Conservation (phyloP, 2,113 vertebrate genomes). For the Donacobius atricapilla region DNA sequence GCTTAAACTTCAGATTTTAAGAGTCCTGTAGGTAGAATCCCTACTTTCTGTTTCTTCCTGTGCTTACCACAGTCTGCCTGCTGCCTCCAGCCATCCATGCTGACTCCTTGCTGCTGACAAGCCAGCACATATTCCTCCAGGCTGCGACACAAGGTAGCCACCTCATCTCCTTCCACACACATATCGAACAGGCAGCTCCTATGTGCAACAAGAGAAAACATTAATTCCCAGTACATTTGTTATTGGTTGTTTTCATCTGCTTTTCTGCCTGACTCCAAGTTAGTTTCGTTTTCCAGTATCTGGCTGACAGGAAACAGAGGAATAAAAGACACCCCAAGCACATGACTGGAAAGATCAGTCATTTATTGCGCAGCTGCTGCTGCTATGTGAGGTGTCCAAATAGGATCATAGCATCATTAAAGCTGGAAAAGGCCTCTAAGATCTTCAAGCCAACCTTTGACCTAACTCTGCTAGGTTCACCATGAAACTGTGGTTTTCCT, state of each 20-base stretch:
- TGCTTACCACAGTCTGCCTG: slow-evolving; percentile 44
- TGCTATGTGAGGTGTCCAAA: neutral
- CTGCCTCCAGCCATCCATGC: slow-evolving; percentile 46
- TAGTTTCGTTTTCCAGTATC: neutral
- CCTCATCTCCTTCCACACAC: slow-evolving; percentile 22
- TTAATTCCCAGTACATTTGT: neutral
- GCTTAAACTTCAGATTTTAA: neutral
- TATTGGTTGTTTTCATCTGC: neutral
- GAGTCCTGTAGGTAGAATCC: neutral
- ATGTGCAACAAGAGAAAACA: neutral
- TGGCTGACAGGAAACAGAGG: neutral
- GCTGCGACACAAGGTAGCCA: slow-evolving; percentile 28
- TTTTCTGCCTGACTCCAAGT: neutral
- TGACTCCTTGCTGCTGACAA: slow-evolving; percentile 56
- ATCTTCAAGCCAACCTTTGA: neutral
- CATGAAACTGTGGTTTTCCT: neutral
- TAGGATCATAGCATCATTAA: neutral
- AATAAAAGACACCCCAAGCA: neutral
- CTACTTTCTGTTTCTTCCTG: neutral
- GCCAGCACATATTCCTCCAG: slow-evolving; percentile 51
- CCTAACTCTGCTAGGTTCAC: neutral
- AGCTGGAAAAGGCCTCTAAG: neutral
- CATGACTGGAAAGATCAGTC: neutral
- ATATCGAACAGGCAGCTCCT: slow-evolving; percentile 63
- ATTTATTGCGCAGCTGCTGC: neutral